phyloP scores from a whole-genome alignment of 2,113 vertebrate genomes.

The Mystacornis crossleyi region DNA sequence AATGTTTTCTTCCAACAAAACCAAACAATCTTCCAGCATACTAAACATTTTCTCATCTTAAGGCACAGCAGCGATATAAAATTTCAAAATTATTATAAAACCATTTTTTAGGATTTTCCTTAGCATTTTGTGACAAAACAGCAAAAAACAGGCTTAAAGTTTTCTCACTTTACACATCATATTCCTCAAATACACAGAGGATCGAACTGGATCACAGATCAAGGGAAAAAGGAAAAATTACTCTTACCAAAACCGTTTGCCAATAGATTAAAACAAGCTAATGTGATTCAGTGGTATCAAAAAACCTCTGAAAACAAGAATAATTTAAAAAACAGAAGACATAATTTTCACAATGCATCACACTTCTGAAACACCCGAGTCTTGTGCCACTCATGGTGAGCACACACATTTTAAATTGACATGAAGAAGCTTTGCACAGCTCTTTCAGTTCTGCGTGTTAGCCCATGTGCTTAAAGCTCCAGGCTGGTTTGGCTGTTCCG shows the following conservation, averaged over 20 bases:
- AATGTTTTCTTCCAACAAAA: background rate
- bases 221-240: background rate
- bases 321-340: fast-evolving
- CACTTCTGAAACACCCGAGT: background rate
- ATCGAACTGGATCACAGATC: background rate
- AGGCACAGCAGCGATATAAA: background rate
- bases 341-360: background rate
- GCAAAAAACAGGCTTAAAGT: background rate
- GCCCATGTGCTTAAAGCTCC: background rate
- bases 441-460: background rate
- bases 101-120: background rate
- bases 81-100: background rate
- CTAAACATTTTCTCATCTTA: background rate
- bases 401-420: background rate
- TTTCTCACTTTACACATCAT: background rate
- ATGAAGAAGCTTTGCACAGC: background rate
- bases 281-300: background rate
- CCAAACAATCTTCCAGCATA: background rate
- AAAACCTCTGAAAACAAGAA: background rate
- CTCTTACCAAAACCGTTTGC: background rate
- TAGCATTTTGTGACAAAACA: background rate
- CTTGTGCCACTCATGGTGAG: background rate
- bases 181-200: background rate
- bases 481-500: background rate
- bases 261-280: background rate